Evolutionary conservation across 2,888 invertebrate genomes (phyloP).

Genomic region (Coelinius sp.): DNA sequence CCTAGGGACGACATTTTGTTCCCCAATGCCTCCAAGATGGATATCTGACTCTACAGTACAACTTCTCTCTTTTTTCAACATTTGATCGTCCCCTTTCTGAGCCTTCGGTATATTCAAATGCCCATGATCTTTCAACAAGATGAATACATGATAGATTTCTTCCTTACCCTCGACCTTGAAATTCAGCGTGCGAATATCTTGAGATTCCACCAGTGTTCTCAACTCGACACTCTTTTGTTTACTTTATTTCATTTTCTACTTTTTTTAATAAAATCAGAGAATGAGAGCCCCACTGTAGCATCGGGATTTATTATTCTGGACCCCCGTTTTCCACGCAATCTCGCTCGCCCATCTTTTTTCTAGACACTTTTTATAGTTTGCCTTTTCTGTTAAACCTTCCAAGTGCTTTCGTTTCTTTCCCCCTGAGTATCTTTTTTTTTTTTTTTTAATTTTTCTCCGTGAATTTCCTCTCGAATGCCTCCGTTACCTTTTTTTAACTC

Average conservation of each 20-base stretch:
- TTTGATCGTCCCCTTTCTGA: conserved; percentile 22
- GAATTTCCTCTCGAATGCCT: conserved; percentile 22
- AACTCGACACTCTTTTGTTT: not conserved
- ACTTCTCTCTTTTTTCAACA: not conserved
- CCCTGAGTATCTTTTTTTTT: conserved; percentile 37
- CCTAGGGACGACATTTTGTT: conserved; percentile 69
- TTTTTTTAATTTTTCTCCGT: conserved; percentile 23
- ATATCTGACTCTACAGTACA: conserved; percentile 50
- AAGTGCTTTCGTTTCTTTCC: conserved; percentile 37
- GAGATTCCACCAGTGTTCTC: conserved; percentile 13
- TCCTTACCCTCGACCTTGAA: conserved; percentile 35
- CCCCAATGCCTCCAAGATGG: conserved; percentile 62
- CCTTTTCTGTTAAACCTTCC: conserved; percentile 38
- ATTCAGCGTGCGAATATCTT: conserved; percentile 21
- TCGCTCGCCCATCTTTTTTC: conserved; percentile 2
- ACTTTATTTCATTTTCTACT: not conserved
- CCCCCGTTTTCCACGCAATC: not conserved
- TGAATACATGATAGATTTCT: conserved; percentile 3
- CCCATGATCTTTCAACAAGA: not conserved
- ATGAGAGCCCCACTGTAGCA: conserved; percentile 15
- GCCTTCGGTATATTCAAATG: not conserved
- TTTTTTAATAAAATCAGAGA: not conserved
- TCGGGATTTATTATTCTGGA: not conserved
- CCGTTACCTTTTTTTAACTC: conserved; percentile 20
- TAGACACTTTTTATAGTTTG: conserved; percentile 4